A percentile compares a stretch with the other conserved stretches of the same genome.
Conservation (phyloP, 2,113 vertebrate genomes). For the Chamaetylas fuelleborni region DNA sequence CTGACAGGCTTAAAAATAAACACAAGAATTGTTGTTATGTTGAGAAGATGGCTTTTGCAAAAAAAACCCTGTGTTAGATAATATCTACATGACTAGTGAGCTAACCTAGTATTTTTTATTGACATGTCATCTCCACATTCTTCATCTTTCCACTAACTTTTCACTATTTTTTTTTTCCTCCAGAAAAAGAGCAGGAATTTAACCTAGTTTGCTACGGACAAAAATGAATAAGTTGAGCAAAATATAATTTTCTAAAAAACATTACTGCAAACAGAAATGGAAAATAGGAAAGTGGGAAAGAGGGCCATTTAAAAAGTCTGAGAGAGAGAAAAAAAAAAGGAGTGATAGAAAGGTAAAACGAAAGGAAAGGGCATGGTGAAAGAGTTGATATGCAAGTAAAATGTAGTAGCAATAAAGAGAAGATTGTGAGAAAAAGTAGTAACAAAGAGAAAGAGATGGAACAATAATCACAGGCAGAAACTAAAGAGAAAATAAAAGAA, state of each 20-base stretch:
- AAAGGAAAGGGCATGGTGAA: background rate
- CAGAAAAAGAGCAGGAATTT: background rate
- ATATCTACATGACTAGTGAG: background rate
- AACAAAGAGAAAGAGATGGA: background rate
- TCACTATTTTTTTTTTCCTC: background rate
- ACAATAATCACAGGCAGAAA: background rate
- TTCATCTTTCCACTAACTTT: background rate
- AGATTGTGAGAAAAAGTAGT: background rate
- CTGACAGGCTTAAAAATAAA: background rate
- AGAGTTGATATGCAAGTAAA: background rate
- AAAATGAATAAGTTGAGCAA: background rate
- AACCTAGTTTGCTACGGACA: background rate
- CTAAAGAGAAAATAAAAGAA: background rate
- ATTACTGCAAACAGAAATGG: background rate
- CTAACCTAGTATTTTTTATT: background rate
- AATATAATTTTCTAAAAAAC: background rate
- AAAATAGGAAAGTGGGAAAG: background rate
- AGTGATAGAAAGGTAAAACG: background rate
- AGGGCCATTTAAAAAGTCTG: background rate
- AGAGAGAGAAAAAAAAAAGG: background rate
- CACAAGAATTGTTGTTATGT: background rate
- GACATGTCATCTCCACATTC: background rate
- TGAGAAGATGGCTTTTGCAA: background rate
- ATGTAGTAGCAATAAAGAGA: background rate
- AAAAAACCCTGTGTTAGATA: background rate